Evolutionary conservation across 1,140 invertebrate species (phyloP).

Genomic region (Vollenhovia emeryi): DNA sequence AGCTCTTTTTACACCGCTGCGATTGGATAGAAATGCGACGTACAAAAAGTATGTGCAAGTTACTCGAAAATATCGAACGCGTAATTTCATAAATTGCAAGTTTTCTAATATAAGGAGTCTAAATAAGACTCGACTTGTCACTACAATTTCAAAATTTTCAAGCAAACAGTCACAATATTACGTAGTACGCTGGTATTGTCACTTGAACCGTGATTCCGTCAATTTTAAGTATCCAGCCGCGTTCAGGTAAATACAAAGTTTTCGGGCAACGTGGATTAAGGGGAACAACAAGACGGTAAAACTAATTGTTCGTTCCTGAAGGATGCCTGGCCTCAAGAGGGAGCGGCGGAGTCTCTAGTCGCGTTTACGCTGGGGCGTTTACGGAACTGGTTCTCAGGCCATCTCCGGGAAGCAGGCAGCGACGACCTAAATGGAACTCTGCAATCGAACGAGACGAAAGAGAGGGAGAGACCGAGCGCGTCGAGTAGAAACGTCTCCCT

Average conservation of each 20-base stretch:
- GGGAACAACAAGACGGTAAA: constrained; percentile 21
- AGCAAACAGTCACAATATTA: not conserved
- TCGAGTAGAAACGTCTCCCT: constrained; percentile 2
- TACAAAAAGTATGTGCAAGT: not conserved
- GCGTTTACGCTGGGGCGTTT: constrained; percentile 20
- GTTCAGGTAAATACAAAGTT: constrained; percentile 28
- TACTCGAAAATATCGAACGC: too few relatives aligned
- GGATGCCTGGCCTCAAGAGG: constrained; percentile 3
- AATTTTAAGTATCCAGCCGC: constrained; percentile 22
- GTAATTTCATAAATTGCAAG: not conserved
- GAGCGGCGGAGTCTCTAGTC: not conserved
- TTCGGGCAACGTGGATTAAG: constrained; percentile 18
- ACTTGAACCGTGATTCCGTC: not conserved
- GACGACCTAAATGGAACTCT: constrained; percentile 36
- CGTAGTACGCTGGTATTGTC: too few relatives aligned
- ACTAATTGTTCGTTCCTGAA: constrained; percentile 41
- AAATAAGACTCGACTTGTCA: not conserved
- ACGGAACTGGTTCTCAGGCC: constrained; percentile 25
- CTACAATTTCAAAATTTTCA: not conserved
- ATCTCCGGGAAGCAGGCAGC: constrained; percentile 28
- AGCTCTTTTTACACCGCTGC: not conserved
- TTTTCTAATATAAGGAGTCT: not conserved
- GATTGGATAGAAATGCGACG: not conserved
- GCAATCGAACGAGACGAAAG: constrained; percentile 29
- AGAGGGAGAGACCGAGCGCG: not conserved